Evolutionary conservation across 2,797 vertebrate genomes (phyloP), one percentile per base, ranked within the genome.

Genomic region (Pitangus sulphuratus): DNA sequence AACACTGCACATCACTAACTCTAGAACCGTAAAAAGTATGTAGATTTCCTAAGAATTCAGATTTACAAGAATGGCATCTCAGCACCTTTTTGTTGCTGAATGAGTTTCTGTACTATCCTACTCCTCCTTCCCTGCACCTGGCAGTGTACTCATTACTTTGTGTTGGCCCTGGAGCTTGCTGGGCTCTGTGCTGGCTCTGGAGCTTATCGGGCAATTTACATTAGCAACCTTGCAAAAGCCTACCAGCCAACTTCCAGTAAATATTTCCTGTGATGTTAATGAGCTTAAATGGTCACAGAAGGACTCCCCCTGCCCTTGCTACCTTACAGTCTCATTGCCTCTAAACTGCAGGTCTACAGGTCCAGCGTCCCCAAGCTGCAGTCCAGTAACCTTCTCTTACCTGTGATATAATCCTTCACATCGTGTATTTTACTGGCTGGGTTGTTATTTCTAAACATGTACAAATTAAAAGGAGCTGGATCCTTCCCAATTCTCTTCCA

Each of bases 401-500:
- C 99, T 98, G 99, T 99, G 82, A 99, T 99, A 84, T 99, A 99
- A 86, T 99, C 99, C 97, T 98, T 99, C 65, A 99, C 98, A 89
- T 99, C 98, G 2, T 99, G 99, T 90, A 99, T 99, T 98, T 99
- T 99, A 98, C 99, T 99, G 96, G 99, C 99, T 25, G 99, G 99
- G 88, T 99, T 99, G 95, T 99, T 99, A 97, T 99, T 99, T 95
- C 98, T 98, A 97, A 99, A 99, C 99, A 99, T 99, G 94, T 99
- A 99, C 45, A 99, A 97, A 96, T 99, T 99, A 96, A 99, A 99
- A 47, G 99, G 99, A 60, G 98, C 98, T 4, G 99, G 99, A 78
- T 99, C 99, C 78, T 98, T 99, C 93, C 98, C 98, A 69, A 99
- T 98, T 69, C 97, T 98, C 87, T 99, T 99, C 99, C 99, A 99